These are phyloP conservation scores for Mormyrus lacerda DNA, from an alignment of 2,113 vertebrate genomes.

Conservation along the genomic window DNA sequence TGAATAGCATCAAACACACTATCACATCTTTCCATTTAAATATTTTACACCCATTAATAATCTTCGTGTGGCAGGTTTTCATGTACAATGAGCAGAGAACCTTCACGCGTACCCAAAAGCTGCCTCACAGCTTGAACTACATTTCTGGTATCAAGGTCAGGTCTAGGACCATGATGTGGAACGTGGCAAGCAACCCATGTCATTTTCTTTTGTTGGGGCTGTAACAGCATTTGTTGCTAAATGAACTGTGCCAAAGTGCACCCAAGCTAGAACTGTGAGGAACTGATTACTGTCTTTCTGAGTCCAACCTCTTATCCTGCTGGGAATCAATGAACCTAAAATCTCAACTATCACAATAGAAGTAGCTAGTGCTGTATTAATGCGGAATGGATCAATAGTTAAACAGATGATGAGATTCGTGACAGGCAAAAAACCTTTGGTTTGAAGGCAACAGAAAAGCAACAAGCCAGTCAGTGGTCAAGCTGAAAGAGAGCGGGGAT, in stretches of 20 bases:
- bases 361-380: neutral
- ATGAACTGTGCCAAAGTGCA: neutral
- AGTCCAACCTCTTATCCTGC: neutral
- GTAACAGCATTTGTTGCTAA: neutral
- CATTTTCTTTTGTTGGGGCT: neutral
- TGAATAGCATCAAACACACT: neutral
- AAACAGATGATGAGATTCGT: neutral
- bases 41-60: neutral
- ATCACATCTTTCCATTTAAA: neutral
- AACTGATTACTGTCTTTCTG: neutral
- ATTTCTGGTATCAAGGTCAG: neutral
- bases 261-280: neutral
- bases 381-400: neutral
- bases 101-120: neutral
- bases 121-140: neutral
- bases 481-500: neutral
- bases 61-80: neutral
- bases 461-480: neutral
- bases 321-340: neutral
- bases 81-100: neutral
- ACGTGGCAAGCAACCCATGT: too few species aligned
- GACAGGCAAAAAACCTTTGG: neutral
- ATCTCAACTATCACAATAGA: neutral
- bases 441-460: neutral
- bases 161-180: neutral